These are phyloP conservation scores for Melikaiella ostensackeni DNA, from an alignment of 2,888 invertebrate species.

Conservation along the genomic window DNA sequence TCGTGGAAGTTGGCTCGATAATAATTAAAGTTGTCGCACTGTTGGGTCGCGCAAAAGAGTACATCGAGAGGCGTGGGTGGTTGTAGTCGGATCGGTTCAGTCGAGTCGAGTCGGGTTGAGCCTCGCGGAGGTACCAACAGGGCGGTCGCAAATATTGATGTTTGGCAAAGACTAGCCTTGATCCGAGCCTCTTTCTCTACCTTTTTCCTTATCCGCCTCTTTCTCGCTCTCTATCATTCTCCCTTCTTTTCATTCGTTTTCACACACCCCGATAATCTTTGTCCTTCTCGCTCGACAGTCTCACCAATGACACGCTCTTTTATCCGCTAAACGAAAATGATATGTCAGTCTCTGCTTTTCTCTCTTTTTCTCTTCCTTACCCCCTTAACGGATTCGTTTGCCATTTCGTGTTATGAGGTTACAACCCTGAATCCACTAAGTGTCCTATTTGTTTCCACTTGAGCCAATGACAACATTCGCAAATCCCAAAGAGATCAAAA, in stretches of 20 bases:
- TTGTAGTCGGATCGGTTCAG: constrained; percentile 72
- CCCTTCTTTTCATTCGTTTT: constrained; percentile 53
- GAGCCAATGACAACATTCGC: constrained; percentile 55
- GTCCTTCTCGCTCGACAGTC: constrained; percentile 42
- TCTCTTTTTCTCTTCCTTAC: constrained; percentile 34
- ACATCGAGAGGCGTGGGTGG: constrained; percentile 59
- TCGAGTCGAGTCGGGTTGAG: constrained; percentile 69
- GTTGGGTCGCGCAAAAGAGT: constrained; percentile 45
- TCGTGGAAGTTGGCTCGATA: constrained; percentile 42
- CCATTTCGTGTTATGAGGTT: constrained; percentile 44
- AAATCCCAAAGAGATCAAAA: constrained; percentile 54
- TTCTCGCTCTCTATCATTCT: constrained; percentile 53
- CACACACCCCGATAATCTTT: constrained; percentile 49
- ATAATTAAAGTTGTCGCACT: constrained; percentile 57
- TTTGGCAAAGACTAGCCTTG: constrained; percentile 77
- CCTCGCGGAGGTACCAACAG: constrained; percentile 75
- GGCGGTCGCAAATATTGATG: constrained; percentile 77
- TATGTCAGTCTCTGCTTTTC: constrained; percentile 38
- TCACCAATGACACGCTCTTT: constrained; percentile 49
- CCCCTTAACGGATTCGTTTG: constrained; percentile 42
- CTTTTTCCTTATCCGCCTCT: constrained; percentile 60
- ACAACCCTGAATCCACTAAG: constrained; percentile 49
- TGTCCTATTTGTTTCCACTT: constrained; percentile 50
- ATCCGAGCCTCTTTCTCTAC: constrained; percentile 74
- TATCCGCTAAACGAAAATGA: constrained; percentile 41